phyloP scores from a whole-genome alignment of 2,797 vertebrate genomes.

The Meriones psammophilus region DNA sequence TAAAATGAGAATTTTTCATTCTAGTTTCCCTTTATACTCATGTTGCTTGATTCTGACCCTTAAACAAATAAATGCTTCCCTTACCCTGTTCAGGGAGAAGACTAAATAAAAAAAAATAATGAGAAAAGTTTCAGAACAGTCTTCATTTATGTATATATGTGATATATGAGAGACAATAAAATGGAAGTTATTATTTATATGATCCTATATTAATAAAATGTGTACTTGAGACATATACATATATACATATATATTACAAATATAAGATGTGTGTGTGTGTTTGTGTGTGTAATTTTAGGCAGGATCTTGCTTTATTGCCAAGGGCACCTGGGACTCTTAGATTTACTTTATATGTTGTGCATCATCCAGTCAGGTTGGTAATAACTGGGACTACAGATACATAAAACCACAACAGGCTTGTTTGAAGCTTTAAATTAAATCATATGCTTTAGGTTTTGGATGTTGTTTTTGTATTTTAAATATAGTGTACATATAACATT shows the following conservation, averaged over 20 bases:
- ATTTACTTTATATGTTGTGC: neutral
- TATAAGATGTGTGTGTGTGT: neutral
- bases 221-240: neutral
- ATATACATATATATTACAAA: neutral
- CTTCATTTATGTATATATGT: neutral
- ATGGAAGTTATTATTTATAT: neutral
- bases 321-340: neutral
- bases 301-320: neutral
- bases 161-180: neutral
- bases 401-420: rapidly evolving
- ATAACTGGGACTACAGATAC: rapidly evolving
- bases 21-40: neutral
- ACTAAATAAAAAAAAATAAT: constrained; percentile 1
- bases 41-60: neutral
- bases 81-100: neutral
- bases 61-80: neutral
- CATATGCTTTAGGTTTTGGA: neutral
- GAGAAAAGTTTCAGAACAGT: neutral
- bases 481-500: neutral
- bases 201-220: neutral
- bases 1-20: neutral
- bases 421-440: constrained; percentile 1
- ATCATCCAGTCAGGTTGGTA: neutral
- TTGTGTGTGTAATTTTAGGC: neutral
- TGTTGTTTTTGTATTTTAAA: neutral